A percentile compares a stretch with the other conserved stretches of the same genome.
Conservation (phyloP, 2,113 vertebrate species). For the Tylochromis polylepis region DNA sequence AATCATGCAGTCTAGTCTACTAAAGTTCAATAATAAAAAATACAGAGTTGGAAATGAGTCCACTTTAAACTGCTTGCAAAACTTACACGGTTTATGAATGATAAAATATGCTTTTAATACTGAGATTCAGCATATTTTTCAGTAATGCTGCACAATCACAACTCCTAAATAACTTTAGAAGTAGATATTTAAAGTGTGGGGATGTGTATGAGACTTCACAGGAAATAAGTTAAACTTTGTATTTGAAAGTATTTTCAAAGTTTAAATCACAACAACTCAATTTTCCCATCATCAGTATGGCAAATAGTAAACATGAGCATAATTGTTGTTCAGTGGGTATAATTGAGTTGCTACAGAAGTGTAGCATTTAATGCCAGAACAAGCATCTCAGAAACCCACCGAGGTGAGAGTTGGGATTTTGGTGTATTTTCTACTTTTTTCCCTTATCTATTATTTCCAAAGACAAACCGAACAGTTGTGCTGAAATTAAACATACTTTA, state of each 20-base stretch:
- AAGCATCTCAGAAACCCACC: background rate
- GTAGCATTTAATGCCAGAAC: background rate
- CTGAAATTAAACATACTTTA: background rate
- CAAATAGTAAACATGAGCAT: background rate
- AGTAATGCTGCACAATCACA: background rate
- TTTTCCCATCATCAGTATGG: background rate
- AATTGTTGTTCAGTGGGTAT: background rate
- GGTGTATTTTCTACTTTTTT: background rate
- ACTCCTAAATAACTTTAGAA: background rate
- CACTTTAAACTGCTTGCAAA: background rate
- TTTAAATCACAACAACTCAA: background rate
- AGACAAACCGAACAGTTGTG: background rate
- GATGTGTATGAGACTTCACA: background rate
- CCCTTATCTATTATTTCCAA: background rate
- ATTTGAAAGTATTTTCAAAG: background rate
- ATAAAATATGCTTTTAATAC: background rate
- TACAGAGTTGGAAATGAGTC: background rate
- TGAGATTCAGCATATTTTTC: background rate
- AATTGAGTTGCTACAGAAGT: background rate
- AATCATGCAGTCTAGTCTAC: background rate
- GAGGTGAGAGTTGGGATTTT: background rate
- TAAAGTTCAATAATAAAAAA: background rate
- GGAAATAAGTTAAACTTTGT: background rate
- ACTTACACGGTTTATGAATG: background rate
- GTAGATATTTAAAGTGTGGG: background rate